Evolutionary conservation across 1,140 invertebrate genomes (phyloP).

Genomic region (Drosophila kohkoa): DNA sequence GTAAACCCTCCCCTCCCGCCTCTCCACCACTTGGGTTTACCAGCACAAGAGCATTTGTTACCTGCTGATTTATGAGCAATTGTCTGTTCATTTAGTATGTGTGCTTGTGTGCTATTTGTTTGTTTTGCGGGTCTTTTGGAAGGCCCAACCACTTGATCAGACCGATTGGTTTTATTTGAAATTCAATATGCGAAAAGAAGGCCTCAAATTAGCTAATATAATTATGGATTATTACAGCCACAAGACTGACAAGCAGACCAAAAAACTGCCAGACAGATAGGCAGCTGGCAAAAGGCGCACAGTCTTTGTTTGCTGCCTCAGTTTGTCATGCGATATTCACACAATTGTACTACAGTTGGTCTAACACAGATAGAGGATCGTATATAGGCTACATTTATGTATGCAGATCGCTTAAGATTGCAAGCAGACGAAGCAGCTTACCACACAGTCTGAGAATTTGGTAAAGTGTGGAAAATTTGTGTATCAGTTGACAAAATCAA

Average conservation of each 20-base stretch:
- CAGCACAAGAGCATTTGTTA: conserved; percentile 62
- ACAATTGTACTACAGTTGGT: conserved; percentile 61
- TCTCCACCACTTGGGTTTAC: neutral
- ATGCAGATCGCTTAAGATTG: conserved; percentile 5
- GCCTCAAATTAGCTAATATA: conserved; percentile 63
- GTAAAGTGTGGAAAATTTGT: conserved; percentile 16
- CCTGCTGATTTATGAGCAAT: conserved; percentile 76
- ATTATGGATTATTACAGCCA: conserved; percentile 68
- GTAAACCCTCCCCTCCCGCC: neutral
- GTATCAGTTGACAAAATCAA: conserved; percentile 1
- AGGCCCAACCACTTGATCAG: conserved; percentile 45
- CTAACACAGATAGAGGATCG: conserved; percentile 1
- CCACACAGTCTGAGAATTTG: conserved; percentile 41
- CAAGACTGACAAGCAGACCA: conserved; percentile 22
- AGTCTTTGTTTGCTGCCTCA: conserved; percentile 23
- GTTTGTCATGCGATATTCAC: conserved; percentile 65
- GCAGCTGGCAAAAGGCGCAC: conserved; percentile 15
- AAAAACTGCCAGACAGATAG: conserved; percentile 9
- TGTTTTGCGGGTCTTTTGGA: conserved; percentile 42
- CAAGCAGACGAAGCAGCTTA: conserved; percentile 3
- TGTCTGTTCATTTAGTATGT: conserved; percentile 53
- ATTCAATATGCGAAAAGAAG: conserved; percentile 52
- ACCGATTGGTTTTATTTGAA: conserved; percentile 35
- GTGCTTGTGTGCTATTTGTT: conserved; percentile 31
- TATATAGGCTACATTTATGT: conserved; percentile 7